A percentile compares a stretch with the other conserved stretches of the same genome.
Conservation (phyloP, 2,113 vertebrate genomes). For the Sula dactylatra region DNA sequence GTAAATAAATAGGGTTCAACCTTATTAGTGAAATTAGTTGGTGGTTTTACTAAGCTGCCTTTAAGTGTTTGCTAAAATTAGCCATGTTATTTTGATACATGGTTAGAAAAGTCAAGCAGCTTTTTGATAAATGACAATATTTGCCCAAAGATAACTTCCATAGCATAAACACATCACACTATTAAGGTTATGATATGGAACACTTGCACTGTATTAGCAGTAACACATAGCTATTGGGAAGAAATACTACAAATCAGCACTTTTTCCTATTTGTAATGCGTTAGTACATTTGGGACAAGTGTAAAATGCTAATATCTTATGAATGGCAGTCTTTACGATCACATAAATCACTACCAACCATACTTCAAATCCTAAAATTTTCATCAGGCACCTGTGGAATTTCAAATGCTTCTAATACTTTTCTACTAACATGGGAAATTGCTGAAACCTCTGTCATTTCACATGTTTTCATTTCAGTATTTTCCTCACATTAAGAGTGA, state of each 20-base stretch:
- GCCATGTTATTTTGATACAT: not conserved
- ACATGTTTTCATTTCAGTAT: not conserved
- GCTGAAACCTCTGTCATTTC: not conserved
- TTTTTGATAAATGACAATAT: not conserved
- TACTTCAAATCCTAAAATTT: not conserved
- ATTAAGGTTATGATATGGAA: not conserved
- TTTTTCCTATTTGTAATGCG: not conserved
- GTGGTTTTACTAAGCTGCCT: not conserved
- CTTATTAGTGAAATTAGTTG: not conserved
- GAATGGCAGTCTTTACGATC: not conserved
- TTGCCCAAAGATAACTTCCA: not conserved
- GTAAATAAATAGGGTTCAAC: slow-evolving; percentile 49
- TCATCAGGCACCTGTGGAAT: not conserved
- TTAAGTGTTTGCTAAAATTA: not conserved
- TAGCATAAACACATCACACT: not conserved
- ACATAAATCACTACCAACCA: not conserved
- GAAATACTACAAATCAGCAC: not conserved
- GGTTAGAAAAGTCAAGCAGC: not conserved
- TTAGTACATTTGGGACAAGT: not conserved
- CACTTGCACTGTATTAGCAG: not conserved
- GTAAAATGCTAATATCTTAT: not conserved
- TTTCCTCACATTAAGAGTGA: not conserved
- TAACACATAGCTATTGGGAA: not conserved
- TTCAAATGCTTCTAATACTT: not conserved
- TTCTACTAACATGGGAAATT: not conserved